A percentile compares a stretch with the other conserved stretches of the same genome.
Conservation (phyloP, 2,113 vertebrate genomes). For the Myodes glareolus region DNA sequence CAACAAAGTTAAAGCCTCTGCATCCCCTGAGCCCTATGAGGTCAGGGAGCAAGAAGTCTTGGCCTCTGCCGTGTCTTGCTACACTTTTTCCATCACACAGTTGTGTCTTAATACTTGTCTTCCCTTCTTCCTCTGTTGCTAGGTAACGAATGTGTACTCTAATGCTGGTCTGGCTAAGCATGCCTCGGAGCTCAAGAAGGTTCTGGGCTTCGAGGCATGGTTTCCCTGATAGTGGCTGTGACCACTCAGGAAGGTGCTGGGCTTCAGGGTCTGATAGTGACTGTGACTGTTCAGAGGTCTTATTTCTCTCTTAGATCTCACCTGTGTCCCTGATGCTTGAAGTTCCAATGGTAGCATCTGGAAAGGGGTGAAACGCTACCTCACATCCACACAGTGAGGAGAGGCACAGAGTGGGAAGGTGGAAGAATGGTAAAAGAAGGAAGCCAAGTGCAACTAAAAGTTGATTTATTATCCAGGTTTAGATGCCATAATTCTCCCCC, state of each 20-base stretch:
- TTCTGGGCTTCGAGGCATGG: fast-evolving
- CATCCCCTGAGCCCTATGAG: not conserved
- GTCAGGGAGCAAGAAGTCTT: not conserved
- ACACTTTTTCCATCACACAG: not conserved
- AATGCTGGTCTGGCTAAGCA: not conserved
- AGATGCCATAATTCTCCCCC: not conserved
- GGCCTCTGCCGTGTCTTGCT: not conserved
- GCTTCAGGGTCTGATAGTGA: no score
- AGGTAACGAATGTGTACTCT: no score
- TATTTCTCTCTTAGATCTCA: not conserved
- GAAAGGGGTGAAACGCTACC: not conserved
- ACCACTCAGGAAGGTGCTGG: not conserved
- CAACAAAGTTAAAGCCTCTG: not conserved
- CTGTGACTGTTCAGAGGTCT: not conserved
- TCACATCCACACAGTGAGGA: not conserved
- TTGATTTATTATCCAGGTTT: fast-evolving
- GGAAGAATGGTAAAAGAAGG: not conserved
- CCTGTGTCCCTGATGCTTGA: not conserved
- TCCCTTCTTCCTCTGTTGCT: not conserved
- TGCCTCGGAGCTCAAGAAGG: not conserved
- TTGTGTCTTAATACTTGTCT: not conserved
- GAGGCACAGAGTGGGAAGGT: not conserved
- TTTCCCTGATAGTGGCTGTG: fast-evolving
- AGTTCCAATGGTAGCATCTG: not conserved
- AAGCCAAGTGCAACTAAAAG: fast-evolving